Evolutionary conservation across 2,113 vertebrate species (phyloP).

Genomic region (Dunckerocampus dactyliophorus): DNA sequence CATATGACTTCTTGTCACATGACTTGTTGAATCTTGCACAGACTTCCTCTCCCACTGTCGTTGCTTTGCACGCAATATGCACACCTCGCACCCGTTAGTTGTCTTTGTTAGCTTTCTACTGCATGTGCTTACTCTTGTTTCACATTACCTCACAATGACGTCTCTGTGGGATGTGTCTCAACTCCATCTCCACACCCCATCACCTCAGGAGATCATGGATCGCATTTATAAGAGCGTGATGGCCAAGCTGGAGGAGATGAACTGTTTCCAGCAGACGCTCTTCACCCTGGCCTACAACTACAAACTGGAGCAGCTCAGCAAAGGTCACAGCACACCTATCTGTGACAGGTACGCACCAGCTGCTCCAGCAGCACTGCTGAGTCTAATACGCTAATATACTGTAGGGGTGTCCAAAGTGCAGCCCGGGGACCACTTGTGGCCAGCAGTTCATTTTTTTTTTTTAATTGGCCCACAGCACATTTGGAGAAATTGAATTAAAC

Average conservation of each 20-base stretch:
- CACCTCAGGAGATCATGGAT: conserved; percentile 91
- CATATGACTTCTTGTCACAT: conserved; percentile 29
- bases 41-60: conserved; percentile 55
- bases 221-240: conserved; percentile 96
- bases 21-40: conserved; percentile 25
- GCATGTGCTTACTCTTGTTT: conserved; percentile 34
- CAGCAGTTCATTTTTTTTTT: too few relatives aligned
- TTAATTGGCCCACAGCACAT: too few relatives aligned
- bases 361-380: not conserved
- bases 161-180: not conserved
- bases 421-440: too few relatives aligned
- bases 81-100: conserved; percentile 19
- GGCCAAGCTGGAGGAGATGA: conserved; percentile 91
- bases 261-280: conserved; percentile 79
- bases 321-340: conserved; percentile 83
- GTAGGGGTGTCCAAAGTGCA: too few relatives aligned
- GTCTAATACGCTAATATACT: not conserved
- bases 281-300: conserved; percentile 95
- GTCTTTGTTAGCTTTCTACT: conserved; percentile 23
- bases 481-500: too few relatives aligned
- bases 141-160: not conserved
- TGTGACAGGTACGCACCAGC: conserved; percentile 80
- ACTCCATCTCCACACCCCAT: not conserved
- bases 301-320: conserved; percentile 91
- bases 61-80: conserved; percentile 6